Conservation (phyloP, 2,888 invertebrate genomes). For the Heteromyza rotundicornis region DNA sequence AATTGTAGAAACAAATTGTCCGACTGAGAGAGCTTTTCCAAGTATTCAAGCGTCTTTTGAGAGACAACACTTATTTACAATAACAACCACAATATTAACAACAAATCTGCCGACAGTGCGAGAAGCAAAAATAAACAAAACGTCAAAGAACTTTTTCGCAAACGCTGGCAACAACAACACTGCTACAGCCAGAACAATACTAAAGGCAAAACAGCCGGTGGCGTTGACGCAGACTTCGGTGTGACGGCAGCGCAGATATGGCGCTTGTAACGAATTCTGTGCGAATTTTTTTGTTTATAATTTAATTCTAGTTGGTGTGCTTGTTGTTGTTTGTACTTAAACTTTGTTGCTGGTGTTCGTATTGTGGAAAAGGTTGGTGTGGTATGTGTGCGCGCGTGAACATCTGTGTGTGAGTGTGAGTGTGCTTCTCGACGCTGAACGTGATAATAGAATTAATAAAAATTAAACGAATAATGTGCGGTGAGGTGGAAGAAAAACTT, state of each 20-base stretch:
- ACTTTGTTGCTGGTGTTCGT: not conserved
- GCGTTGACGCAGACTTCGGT: not conserved
- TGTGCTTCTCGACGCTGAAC: not conserved
- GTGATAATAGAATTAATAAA: not conserved
- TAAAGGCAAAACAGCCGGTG: constrained; percentile 16
- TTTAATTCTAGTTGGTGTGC: not conserved
- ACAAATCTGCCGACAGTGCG: not conserved
- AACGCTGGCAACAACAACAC: constrained; percentile 18
- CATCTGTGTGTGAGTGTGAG: constrained; percentile 7
- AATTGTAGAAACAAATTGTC: no score
- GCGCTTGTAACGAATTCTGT: constrained; percentile 8
- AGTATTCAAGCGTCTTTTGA: not conserved
- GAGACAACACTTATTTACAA: not conserved
- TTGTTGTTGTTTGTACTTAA: constrained; percentile 1
- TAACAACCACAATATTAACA: constrained; percentile 3
- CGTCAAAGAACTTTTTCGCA: constrained; percentile 56
- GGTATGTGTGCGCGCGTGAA: not conserved
- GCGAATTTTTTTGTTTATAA: constrained; percentile 12
- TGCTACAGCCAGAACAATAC: not conserved
- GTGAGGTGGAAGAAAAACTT: constrained; percentile 28
- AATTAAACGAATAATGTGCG: not conserved
- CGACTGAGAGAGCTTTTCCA: no score
- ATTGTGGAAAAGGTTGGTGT: not conserved
- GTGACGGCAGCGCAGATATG: not conserved
- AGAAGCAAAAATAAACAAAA: constrained; percentile 52